Evolutionary conservation across 1,140 invertebrate genomes (phyloP).

Genomic region (Apis cerana): DNA sequence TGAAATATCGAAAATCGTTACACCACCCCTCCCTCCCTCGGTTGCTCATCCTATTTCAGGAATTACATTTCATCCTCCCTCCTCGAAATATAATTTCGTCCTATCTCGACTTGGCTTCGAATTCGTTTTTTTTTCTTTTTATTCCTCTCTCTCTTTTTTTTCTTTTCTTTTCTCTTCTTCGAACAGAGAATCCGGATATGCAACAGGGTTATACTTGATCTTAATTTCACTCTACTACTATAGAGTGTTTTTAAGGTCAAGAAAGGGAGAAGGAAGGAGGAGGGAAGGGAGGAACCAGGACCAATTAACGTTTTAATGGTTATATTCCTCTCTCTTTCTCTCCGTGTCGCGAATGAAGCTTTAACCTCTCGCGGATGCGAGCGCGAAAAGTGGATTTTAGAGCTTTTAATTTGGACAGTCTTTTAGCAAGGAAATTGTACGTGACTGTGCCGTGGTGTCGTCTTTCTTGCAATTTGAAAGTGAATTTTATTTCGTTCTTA

Average conservation of each 20-base stretch:
- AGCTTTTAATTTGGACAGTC: not conserved
- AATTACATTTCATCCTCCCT: not conserved
- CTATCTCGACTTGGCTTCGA: too few relatives aligned
- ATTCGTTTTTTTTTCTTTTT: too few relatives aligned
- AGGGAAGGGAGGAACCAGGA: not conserved
- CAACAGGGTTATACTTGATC: not conserved
- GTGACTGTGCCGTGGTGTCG: not conserved
- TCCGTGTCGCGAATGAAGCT: not conserved
- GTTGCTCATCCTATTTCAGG: conserved; percentile 8
- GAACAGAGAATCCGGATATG: not conserved
- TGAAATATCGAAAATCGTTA: conserved; percentile 47
- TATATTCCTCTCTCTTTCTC: not conserved
- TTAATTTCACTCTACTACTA: not conserved
- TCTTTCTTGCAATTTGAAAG: not conserved
- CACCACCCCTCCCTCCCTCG: not conserved
- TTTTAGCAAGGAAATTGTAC: not conserved
- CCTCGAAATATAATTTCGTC: not conserved
- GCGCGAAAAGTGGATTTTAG: not conserved
- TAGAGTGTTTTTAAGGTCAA: too few relatives aligned
- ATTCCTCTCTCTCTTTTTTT: too few relatives aligned
- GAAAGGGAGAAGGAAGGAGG: too few relatives aligned
- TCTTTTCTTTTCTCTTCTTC: too few relatives aligned
- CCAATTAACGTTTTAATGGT: not conserved
- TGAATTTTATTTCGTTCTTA: not conserved
- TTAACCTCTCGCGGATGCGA: not conserved